These are phyloP conservation scores for Sialis fuliginosa DNA, from an alignment of 2,888 invertebrate genomes.

Conservation along the genomic window DNA sequence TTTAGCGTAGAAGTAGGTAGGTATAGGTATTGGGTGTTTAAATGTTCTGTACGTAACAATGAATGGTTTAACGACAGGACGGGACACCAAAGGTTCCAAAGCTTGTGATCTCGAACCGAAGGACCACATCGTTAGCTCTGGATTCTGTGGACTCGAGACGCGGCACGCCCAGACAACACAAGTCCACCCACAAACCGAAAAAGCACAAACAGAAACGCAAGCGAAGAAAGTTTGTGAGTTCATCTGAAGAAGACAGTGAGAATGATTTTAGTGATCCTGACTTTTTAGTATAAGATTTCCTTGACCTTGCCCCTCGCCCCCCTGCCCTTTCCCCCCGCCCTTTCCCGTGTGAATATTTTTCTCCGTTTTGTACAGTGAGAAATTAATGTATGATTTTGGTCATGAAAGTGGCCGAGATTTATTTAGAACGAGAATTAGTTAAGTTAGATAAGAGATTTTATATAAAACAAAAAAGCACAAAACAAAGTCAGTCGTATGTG, in stretches of 20 bases:
- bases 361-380: too few relatives aligned
- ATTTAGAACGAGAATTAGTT: too few relatives aligned
- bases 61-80: slow-evolving; percentile 16
- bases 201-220: slow-evolving; percentile 33
- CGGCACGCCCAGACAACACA: slow-evolving; percentile 20
- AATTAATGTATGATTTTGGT: too few relatives aligned
- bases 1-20: too few relatives aligned
- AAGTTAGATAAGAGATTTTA: too few relatives aligned
- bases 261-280: slow-evolving; percentile 45
- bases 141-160: neutral
- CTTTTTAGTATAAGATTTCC: slow-evolving; percentile 21
- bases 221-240: slow-evolving; percentile 32
- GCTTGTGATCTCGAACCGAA: slow-evolving; percentile 27
- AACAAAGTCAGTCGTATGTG: too few relatives aligned
- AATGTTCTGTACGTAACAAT: too few relatives aligned
- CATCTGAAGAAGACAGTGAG: slow-evolving; percentile 41
- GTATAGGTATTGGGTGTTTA: too few relatives aligned
- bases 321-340: too few relatives aligned
- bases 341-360: too few relatives aligned
- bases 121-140: neutral
- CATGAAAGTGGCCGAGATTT: too few relatives aligned
- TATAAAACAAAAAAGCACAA: too few relatives aligned
- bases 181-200: slow-evolving; percentile 25
- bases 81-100: slow-evolving; percentile 29
- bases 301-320: neutral